Evolutionary conservation across 1,140 invertebrate genomes (phyloP).

Genomic region (Anastrepha obliqua): DNA sequence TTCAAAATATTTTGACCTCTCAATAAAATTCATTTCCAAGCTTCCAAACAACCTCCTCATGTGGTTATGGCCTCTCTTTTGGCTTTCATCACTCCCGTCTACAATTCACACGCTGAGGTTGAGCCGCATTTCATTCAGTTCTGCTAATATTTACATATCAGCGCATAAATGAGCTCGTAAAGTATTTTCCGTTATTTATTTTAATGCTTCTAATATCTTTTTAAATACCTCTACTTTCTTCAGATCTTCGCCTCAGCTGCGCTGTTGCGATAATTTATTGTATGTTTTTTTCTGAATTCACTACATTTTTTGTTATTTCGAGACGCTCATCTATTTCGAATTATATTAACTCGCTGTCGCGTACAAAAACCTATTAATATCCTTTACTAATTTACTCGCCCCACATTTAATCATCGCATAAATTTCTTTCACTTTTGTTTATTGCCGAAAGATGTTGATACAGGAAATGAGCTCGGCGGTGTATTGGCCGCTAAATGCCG

Average conservation of each 20-base stretch:
- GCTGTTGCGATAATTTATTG: not conserved
- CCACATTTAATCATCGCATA: not conserved
- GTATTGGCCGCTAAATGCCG: not conserved
- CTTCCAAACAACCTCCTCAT: too few species aligned
- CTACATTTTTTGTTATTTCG: not conserved
- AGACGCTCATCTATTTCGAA: not conserved
- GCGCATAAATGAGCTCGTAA: too few species aligned
- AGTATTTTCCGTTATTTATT: not conserved
- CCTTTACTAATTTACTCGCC: not conserved
- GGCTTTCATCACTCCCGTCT: too few species aligned
- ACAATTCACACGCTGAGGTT: too few species aligned
- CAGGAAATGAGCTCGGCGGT: not conserved
- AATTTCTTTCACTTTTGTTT: not conserved
- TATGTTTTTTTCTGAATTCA: not conserved
- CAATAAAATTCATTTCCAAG: too few species aligned
- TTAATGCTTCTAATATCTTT: not conserved
- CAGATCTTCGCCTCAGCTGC: not conserved
- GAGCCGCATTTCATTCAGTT: too few species aligned
- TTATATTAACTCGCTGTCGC: constrained; percentile 4
- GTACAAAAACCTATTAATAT: not conserved
- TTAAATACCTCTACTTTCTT: constrained; percentile 10
- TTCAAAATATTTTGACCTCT: too few species aligned
- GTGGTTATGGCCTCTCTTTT: too few species aligned
- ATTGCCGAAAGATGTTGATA: not conserved
- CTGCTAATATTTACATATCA: too few species aligned